phyloP scores from a whole-genome alignment of 2,888 invertebrate species.

The Eumerus sabulonum region DNA sequence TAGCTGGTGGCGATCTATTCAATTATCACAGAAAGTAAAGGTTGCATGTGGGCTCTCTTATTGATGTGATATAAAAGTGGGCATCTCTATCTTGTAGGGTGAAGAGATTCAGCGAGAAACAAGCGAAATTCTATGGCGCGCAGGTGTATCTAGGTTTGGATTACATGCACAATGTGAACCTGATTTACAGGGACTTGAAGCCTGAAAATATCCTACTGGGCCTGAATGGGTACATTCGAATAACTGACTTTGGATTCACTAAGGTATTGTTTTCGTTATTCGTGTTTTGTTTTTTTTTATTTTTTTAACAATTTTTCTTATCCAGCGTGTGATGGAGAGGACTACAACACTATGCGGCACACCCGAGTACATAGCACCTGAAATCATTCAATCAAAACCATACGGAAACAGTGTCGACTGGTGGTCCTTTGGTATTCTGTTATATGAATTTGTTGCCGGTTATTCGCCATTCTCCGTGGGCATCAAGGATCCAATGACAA shows the following conservation, averaged over 20 bases:
- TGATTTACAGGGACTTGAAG: conserved; percentile 94
- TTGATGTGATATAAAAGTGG: background rate
- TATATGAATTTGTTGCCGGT: conserved; percentile 95
- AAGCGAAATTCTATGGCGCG: conserved; percentile 93
- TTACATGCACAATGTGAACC: conserved; percentile 91
- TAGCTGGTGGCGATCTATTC: conserved; percentile 93
- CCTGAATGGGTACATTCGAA: conserved; percentile 87
- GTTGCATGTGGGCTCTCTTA: background rate
- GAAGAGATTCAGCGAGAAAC: conserved; percentile 85
- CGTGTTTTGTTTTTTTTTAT: no score
- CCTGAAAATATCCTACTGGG: conserved; percentile 95
- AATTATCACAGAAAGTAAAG: conserved; percentile 83
- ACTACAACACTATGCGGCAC: conserved; percentile 98
- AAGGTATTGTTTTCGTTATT: conserved; percentile 80
- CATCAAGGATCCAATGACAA: conserved; percentile 91
- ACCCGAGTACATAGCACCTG: conserved; percentile 97
- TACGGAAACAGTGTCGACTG: conserved; percentile 97
- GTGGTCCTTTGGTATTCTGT: conserved; percentile 95
- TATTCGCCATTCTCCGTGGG: conserved; percentile 91
- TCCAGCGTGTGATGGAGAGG: conserved; percentile 81
- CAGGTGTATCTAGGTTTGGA: conserved; percentile 96
- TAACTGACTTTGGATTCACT: conserved; percentile 97
- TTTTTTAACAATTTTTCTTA: no score
- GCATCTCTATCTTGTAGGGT: conserved; percentile 71
- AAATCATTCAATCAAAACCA: conserved; percentile 93